phyloP scores from a whole-genome alignment of 2,113 vertebrate genomes.

The Mobula hypostoma region DNA sequence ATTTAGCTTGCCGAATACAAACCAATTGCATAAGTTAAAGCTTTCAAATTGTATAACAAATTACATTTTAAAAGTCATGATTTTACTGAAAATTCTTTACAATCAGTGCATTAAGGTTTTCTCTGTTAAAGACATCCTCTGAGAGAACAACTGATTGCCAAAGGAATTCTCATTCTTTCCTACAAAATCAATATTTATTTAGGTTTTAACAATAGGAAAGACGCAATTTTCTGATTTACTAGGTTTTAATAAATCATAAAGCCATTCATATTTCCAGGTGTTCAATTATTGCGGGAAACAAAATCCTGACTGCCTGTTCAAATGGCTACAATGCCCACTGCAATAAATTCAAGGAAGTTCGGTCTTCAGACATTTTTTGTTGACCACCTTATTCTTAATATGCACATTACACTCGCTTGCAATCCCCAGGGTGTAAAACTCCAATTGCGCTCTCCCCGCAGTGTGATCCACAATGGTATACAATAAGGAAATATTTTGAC shows the following conservation, averaged over 20 bases:
- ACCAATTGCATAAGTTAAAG: not conserved
- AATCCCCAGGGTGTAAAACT: not conserved
- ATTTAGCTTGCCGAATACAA: not conserved
- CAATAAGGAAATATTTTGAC: not conserved
- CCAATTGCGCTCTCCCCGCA: not conserved
- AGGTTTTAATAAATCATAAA: not conserved
- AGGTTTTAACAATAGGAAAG: not conserved
- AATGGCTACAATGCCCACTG: not conserved
- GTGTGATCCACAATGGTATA: not conserved
- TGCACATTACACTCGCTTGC: not conserved
- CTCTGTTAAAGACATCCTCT: not conserved
- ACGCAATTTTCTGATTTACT: not conserved
- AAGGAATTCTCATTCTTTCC: not conserved
- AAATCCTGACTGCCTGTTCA: not conserved
- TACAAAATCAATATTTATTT: not conserved
- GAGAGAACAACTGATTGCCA: not conserved
- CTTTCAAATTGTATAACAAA: not conserved
- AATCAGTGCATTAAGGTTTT: not conserved
- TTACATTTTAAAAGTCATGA: not conserved
- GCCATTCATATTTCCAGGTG: not conserved
- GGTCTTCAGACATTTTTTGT: not conserved
- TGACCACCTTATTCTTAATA: not conserved
- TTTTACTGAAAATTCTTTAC: not conserved
- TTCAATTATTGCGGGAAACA: not conserved
- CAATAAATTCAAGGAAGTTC: not conserved